Base-by-base conservation (phyloP, 2,113 vertebrate genomes). In the Pterocles gutturalis region DNA sequence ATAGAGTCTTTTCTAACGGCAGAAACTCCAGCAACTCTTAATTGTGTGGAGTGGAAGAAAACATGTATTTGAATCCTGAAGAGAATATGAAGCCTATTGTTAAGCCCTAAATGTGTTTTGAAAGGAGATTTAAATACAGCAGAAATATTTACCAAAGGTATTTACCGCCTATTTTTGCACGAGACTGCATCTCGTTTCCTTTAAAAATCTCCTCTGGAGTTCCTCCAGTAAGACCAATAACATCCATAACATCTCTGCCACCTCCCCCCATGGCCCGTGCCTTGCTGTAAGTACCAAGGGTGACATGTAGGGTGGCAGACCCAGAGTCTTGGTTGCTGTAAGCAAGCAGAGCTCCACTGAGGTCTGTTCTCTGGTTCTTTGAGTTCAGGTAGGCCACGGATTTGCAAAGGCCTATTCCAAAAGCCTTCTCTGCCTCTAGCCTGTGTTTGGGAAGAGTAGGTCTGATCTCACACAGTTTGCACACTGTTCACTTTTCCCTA, bases 71-170 rank as follows among this genome's bases (percentile, higher is more conserved):
- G 83, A 95, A 83, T 64, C n/a, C 78, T 85, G 83, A 90, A 89
- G 45, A 95, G 90, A 96, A 77, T 60, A 89, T 60, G 62, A 94
- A 96, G 49, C 69, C 90, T 83, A 34, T 54, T 86, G 48, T 96
- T 89, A 92, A 96, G 36, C 33, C 33, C 72, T 77, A 87, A 89
- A 60, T 75, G 38, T 61, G 11, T 89, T 92, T 85, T 76, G 55
- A 85, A 92, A 51, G 48, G 58, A 77, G 33, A 21, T 33, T 93
- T 97, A 77, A 91, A 84, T 75, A 87, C 83, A 93, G 55, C 48
- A 71, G 70, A 88, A 83, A 80, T 41, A 61, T 64, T 96, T 87
- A 73, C 65, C 62, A 57, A 85, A 54, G n/a, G 55, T 86, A 90
- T 69, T 94, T 94, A 83, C 58, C 4, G 2, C 46, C 33, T 73